Conservation (phyloP, 2,888 invertebrate species). For the Tribolium freemani region DNA sequence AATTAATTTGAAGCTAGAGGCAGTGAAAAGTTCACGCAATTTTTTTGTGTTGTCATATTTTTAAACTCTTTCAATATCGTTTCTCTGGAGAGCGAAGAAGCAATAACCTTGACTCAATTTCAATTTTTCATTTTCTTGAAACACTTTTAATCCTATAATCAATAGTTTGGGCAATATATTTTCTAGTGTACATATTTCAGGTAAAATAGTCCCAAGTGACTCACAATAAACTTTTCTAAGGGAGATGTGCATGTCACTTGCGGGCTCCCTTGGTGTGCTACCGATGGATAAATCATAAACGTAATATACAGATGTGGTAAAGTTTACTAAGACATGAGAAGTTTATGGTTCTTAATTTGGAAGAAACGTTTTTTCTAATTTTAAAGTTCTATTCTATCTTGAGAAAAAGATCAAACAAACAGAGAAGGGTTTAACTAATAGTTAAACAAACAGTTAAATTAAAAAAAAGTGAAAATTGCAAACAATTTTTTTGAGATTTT, state of each 20-base stretch:
- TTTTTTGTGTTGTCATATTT: too few relatives aligned
- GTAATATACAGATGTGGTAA: neutral
- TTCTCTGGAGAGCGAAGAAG: neutral
- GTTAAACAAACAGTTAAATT: too few relatives aligned
- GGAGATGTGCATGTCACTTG: neutral
- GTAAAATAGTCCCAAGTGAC: neutral
- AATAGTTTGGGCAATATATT: neutral
- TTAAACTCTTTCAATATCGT: neutral
- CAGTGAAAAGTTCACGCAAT: neutral
- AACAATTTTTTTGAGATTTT: too few relatives aligned
- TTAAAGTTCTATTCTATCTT: too few relatives aligned
- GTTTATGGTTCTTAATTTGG: neutral
- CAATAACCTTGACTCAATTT: too few relatives aligned
- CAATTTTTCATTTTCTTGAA: neutral
- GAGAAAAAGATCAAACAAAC: too few relatives aligned
- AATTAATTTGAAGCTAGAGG: conserved; percentile 45
- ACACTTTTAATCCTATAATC: neutral
- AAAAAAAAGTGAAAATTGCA: too few relatives aligned
- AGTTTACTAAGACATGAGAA: neutral
- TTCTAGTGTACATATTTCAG: neutral
- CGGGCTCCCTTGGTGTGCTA: neutral
- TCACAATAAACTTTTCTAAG: neutral
- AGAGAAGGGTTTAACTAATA: too few relatives aligned
- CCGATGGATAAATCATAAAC: neutral
- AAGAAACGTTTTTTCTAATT: neutral